Percentiles rank a stretch among this genome's conserved stretches.
These are phyloP conservation scores for Cheirogaleus medius DNA, from an alignment of 2,113 vertebrate genomes.

Conservation along the genomic window DNA sequence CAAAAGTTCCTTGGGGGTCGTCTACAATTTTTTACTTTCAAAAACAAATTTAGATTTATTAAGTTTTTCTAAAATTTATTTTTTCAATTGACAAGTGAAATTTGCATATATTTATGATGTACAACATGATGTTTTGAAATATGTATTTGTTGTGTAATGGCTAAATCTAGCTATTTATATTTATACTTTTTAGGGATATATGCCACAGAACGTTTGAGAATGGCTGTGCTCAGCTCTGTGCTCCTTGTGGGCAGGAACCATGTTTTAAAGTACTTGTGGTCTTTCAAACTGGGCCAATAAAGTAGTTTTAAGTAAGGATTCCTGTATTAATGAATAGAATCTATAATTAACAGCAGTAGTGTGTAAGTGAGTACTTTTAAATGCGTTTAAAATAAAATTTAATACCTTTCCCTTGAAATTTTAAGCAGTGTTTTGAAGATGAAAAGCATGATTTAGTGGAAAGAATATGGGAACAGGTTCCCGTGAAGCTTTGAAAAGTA, in stretches of 20 bases:
- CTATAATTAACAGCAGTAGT: not conserved
- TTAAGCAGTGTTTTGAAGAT: not conserved
- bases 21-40: not conserved
- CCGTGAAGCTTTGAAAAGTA: not conserved
- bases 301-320: conserved; percentile 33
- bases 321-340: not conserved
- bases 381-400: not conserved
- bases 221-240: not conserved
- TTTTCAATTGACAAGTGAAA: not conserved
- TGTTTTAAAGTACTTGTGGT: conserved; percentile 9
- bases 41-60: not conserved
- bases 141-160: not conserved
- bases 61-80: not conserved
- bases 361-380: not conserved
- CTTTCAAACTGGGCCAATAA: conserved; percentile 18
- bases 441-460: not conserved
- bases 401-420: conserved; percentile 12
- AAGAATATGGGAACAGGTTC: not conserved
- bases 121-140: not conserved
- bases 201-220: not conserved
- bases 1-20: not conserved
- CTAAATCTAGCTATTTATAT: not conserved
- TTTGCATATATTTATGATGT: not conserved
- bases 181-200: not conserved
- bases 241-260: not conserved